These are phyloP conservation scores for Entomobrya proxima DNA, from an alignment of 2,888 invertebrate genomes.

Conservation along the genomic window DNA sequence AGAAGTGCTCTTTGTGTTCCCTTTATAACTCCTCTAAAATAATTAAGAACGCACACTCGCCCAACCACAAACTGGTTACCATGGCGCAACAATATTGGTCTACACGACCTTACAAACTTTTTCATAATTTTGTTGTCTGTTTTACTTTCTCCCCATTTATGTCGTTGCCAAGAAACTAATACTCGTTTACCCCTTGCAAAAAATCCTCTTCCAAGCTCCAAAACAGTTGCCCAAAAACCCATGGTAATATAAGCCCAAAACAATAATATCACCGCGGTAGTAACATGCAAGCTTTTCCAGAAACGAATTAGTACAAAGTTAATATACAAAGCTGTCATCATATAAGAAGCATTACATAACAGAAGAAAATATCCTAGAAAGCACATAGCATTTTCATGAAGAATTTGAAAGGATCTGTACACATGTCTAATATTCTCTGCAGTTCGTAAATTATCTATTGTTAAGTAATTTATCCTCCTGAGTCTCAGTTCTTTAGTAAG, in stretches of 20 bases:
- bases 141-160: not conserved
- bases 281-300: not conserved
- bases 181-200: not conserved
- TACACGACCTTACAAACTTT: not conserved
- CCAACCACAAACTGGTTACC: conserved; percentile 1
- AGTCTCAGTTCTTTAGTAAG: not conserved
- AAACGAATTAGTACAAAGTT: not conserved
- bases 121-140: not conserved
- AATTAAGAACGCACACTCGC: not conserved
- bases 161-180: not conserved
- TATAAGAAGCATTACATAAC: not conserved
- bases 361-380: not conserved
- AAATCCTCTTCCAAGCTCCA: not conserved
- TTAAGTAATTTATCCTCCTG: not conserved
- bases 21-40: not conserved
- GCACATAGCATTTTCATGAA: not conserved
- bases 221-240: not conserved
- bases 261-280: not conserved
- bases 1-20: not conserved
- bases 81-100: not conserved
- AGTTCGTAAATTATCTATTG: not conserved
- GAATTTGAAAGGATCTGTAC: not conserved
- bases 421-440: not conserved
- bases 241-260: not conserved
- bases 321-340: not conserved